Conservation (phyloP, 2,113 vertebrate species). For the Monarcha castaneiventris region DNA sequence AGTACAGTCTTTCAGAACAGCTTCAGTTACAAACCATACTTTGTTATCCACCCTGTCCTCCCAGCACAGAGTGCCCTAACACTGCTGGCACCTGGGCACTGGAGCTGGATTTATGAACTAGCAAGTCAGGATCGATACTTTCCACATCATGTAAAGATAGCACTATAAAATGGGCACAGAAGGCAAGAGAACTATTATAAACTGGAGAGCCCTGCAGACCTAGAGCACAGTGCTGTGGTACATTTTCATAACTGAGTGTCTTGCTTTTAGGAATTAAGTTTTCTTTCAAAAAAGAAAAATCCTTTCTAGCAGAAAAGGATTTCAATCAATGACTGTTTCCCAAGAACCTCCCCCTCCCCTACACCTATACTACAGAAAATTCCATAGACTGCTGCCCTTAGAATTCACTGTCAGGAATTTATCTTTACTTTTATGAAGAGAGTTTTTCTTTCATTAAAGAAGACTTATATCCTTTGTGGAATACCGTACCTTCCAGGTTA, state of each 20-base stretch:
- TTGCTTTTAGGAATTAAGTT: not conserved
- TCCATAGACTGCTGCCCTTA: not conserved
- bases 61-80: not conserved
- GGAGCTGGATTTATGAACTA: not conserved
- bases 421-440: not conserved
- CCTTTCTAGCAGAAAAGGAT: not conserved
- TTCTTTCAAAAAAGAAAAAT: slow-evolving; percentile 20
- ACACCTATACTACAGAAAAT: not conserved
- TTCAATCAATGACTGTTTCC: not conserved
- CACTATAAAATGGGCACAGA: not conserved
- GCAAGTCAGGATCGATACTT: not conserved
- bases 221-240: rapidly evolving
- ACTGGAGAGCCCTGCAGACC: not conserved
- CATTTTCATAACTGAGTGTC: not conserved
- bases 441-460: slow-evolving; percentile 43
- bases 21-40: not conserved
- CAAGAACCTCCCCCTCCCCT: not conserved
- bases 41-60: not conserved
- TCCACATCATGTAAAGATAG: not conserved
- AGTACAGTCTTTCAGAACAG: not conserved
- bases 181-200: not conserved
- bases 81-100: not conserved
- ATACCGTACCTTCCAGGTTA: slow-evolving; percentile 77
- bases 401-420: not conserved
- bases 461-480: slow-evolving; percentile 11